Evolutionary conservation across 1,140 invertebrate genomes (phyloP).

Genomic region (Leptinotarsa undecemlineata): DNA sequence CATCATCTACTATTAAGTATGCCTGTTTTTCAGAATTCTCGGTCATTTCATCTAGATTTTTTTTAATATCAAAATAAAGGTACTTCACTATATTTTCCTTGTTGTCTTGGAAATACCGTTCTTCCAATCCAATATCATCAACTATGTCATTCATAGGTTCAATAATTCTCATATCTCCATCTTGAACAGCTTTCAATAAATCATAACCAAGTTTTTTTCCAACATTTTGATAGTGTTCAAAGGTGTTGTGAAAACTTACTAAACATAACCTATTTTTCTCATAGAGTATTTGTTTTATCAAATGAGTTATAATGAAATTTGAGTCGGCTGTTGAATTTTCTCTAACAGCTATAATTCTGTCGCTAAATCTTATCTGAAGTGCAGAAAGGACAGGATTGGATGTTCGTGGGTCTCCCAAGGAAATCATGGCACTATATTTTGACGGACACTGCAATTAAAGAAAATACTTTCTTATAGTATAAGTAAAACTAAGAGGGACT

Average conservation of each 20-base stretch:
- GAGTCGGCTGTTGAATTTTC: slow-evolving; percentile 71
- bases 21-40: slow-evolving; percentile 37
- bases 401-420: slow-evolving; percentile 32
- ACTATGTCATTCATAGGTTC: slow-evolving; percentile 62
- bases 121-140: slow-evolving; percentile 52
- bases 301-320: slow-evolving; percentile 69
- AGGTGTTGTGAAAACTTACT: slow-evolving; percentile 69
- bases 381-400: slow-evolving; percentile 46
- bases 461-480: too few relatives aligned
- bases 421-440: slow-evolving; percentile 19
- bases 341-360: slow-evolving; percentile 65
- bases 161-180: slow-evolving; percentile 60
- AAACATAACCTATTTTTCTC: slow-evolving; percentile 63
- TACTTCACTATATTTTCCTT: slow-evolving; percentile 49
- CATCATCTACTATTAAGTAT: slow-evolving; percentile 69
- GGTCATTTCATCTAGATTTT: slow-evolving; percentile 37
- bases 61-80: slow-evolving; percentile 47
- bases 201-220: slow-evolving; percentile 75
- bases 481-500: too few relatives aligned
- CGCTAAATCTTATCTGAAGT: slow-evolving; percentile 44
- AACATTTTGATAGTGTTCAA: slow-evolving; percentile 72
- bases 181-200: slow-evolving; percentile 61
- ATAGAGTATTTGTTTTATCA: slow-evolving; percentile 59
- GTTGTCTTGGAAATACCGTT: slow-evolving; percentile 42
- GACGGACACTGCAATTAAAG: too few relatives aligned